Conservation (phyloP, 2,888 invertebrate genomes). For the Cyaniris semiargus region DNA sequence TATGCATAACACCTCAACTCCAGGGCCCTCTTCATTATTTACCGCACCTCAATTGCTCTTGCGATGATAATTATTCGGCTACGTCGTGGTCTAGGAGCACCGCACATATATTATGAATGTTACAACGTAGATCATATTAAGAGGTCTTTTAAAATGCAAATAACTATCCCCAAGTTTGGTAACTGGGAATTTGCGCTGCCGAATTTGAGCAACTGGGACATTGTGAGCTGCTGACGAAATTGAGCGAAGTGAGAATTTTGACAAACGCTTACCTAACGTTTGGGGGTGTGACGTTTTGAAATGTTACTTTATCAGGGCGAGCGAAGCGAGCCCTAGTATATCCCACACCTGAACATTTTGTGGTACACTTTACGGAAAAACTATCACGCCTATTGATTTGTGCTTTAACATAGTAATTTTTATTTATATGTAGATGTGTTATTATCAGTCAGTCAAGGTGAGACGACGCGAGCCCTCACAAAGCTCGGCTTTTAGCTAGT, state of each 20-base stretch:
- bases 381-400: too few relatives aligned
- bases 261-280: not conserved
- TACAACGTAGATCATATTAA: slow-evolving; percentile 20
- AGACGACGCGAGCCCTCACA: too few relatives aligned
- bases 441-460: too few relatives aligned
- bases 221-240: not conserved
- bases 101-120: slow-evolving; percentile 31
- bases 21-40: slow-evolving; percentile 32
- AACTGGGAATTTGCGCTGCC: slow-evolving; percentile 3
- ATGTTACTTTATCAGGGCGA: not conserved
- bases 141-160: slow-evolving; percentile 30
- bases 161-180: slow-evolving; percentile 24
- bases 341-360: too few relatives aligned
- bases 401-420: too few relatives aligned
- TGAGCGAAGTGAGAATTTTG: not conserved
- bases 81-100: slow-evolving; percentile 25
- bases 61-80: slow-evolving; percentile 33
- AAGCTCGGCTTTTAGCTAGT: too few relatives aligned
- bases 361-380: too few relatives aligned
- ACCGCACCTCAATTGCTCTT: slow-evolving; percentile 30
- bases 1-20: slow-evolving; percentile 29
- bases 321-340: too few relatives aligned
- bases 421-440: too few relatives aligned
- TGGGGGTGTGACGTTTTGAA: not conserved
- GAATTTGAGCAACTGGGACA: slow-evolving; percentile 12